Base-by-base conservation (phyloP, 2,888 invertebrate species). In the Chrysina gloriosa region DNA sequence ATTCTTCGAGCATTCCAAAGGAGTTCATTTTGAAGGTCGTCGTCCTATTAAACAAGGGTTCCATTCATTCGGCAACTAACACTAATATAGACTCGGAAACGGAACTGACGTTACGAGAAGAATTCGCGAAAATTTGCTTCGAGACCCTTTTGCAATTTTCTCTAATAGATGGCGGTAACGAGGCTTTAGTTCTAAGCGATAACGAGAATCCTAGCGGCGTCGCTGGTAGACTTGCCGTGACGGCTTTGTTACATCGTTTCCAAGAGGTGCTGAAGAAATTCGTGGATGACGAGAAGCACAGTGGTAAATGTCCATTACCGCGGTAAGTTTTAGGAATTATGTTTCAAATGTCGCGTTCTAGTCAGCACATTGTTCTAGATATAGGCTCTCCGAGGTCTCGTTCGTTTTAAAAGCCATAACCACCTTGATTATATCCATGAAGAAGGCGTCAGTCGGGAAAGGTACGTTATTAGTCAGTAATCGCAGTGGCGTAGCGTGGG, bases 91-190 rank as follows among this genome's bases (percentile, higher is more conserved):
- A 92, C 77, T 91, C 90, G 73, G 95, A 94, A 78, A 89, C 91
- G 69, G 93, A 93, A 78, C 84, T 91, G 70, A 92, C 94, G 69
- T 86, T 97, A 72, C 85, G 97, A 14, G 97, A 98, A 84, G 97
- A 97, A 80, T 97, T 98, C 84, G 97, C 98, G 47, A 93, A 97
- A 79, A 93, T 94, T 0, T 98, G 98, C 80, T 98, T 98, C 80
- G 97, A 98, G 84, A 97, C 97, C 0, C 85, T 98, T 21, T 86
- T 98, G 48, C 96, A 97, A 83, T 97, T 97, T 85, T 97, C 97
- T 0, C 88, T 93, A 79, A 85, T 94, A 3, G 93, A 94, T 75
- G 93, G 93, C 70, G 84, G 89, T 36, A 88, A 87, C 77, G 80
- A 81, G 64, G 78, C 78, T 16, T 65, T 83, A 27, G 77, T 80